Conservation (phyloP, 2,797 vertebrate genomes). For the Pagetopsis macropterus region DNA sequence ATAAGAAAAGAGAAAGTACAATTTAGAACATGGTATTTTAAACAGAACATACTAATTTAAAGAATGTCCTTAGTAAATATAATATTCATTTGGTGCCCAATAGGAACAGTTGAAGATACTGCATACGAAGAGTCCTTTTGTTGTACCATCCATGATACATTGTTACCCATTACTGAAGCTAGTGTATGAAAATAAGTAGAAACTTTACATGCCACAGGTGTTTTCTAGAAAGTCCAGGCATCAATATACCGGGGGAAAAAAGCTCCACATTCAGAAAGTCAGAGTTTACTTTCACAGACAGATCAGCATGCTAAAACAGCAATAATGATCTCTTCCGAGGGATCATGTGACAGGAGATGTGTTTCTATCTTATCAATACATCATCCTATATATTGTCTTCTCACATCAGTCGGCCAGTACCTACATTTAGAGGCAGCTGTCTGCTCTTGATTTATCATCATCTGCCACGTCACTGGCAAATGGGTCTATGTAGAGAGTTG, state of each 20-base stretch:
- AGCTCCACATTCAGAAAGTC: not conserved
- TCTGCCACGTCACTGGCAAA: too few relatives aligned
- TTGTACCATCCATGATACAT: not conserved
- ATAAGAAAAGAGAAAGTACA: not conserved
- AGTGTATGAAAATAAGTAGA: not conserved
- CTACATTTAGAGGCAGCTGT: not conserved
- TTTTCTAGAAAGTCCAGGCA: not conserved
- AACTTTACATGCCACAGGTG: not conserved
- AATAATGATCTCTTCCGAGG: not conserved
- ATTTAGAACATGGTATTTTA: constrained; percentile 8
- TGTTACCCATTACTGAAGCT: not conserved
- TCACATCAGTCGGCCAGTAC: not conserved
- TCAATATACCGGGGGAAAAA: not conserved
- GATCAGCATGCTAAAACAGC: not conserved
- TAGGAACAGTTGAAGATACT: not conserved
- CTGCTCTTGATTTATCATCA: not conserved
- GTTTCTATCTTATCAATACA: not conserved
- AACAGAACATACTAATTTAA: not conserved
- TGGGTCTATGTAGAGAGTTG: too few relatives aligned
- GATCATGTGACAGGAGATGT: not conserved
- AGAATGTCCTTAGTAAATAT: too few relatives aligned
- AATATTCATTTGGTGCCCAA: not conserved
- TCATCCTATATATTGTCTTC: not conserved
- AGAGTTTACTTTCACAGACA: not conserved
- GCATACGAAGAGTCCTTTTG: not conserved